Evolutionary conservation across 2,113 vertebrate genomes (phyloP), one percentile per base, ranked within the genome.

Genomic region (Pycnonotus jocosus): DNA sequence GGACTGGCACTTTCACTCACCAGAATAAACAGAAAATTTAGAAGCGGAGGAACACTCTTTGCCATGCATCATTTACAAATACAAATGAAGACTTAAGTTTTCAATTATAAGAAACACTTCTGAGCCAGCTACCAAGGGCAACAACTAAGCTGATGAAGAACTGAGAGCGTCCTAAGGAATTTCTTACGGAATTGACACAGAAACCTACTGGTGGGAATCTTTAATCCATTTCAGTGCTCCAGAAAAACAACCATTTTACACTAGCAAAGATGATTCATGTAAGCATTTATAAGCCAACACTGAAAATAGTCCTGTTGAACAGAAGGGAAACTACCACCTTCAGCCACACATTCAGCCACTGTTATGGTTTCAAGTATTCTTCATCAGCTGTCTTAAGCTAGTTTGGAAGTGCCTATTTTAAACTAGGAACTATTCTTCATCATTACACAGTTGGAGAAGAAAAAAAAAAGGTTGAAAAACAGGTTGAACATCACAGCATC

Each of bases 61-160:
- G 60, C 40, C 40, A 57, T 27, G n/a, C 37, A 83, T 45, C n/a
- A 72, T 53, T 69, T 78, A 92, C 33, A 81, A 87, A 82, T 42
- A 92, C 37, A 96, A 87, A 80, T 68, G 50, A 70, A 91, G 71
- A 77, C n/a, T 61, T 33, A 47, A 77, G 86, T 93, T 96, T 90
- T 80, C 81, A 92, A 92, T 87, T 80, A 77, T 61, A 88, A 93
- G 62, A 60, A 92, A 77, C 44, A 76, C 51, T 87, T 94, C 22
- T 23, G 9, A 91, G 74, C 47, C 17, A 37, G 70, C 62, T 86
- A 88, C 58, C 79, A 87, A 65, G 1, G 3, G 66, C 54, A 91
- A 61, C 47, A 90, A 76, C 27, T 15, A 57, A 13, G 44, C 1
- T 53, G 22, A 86, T 48, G 37, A 88, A 81, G 51, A 90, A 81